Conservation (phyloP, 2,888 invertebrate species). For the Noctua janthe region DNA sequence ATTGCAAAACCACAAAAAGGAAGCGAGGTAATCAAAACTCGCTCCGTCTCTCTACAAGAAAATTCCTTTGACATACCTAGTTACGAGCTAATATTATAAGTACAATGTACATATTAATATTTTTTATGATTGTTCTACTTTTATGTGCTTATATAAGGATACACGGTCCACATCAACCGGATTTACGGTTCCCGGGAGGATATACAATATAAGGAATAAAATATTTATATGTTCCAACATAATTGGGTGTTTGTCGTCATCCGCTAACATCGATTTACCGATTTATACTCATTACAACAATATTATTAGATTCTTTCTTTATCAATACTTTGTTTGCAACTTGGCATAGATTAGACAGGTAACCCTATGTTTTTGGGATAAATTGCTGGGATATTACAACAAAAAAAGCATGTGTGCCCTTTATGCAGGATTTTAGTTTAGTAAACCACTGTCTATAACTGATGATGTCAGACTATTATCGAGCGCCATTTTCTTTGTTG, state of each 20-base stretch:
- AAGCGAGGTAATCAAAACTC: neutral
- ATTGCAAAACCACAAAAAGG: neutral
- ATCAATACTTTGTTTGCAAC: slow-evolving; percentile 4
- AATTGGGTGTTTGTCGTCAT: slow-evolving; percentile 29
- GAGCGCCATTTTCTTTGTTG: neutral
- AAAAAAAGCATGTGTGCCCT: neutral
- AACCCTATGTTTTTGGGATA: neutral
- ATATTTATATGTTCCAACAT: slow-evolving; percentile 12
- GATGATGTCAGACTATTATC: neutral
- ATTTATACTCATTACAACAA: slow-evolving; percentile 33
- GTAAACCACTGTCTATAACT: neutral
- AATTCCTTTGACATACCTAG: neutral
- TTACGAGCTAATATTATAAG: neutral
- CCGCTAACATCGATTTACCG: slow-evolving; percentile 20
- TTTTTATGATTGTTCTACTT: slow-evolving; percentile 1
- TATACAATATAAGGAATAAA: neutral
- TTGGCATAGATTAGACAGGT: neutral
- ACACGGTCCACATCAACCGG: neutral
- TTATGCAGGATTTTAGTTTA: neutral
- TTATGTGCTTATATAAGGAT: slow-evolving; percentile 10
- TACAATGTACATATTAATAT: neutral
- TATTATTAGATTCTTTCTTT: slow-evolving; percentile 11
- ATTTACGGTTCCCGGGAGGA: slow-evolving; percentile 18
- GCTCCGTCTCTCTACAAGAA: neutral
- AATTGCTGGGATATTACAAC: neutral